Evolutionary conservation across 2,113 vertebrate species (phyloP), one percentile per base, ranked within the genome.

Genomic region (Epinephelus moara): DNA sequence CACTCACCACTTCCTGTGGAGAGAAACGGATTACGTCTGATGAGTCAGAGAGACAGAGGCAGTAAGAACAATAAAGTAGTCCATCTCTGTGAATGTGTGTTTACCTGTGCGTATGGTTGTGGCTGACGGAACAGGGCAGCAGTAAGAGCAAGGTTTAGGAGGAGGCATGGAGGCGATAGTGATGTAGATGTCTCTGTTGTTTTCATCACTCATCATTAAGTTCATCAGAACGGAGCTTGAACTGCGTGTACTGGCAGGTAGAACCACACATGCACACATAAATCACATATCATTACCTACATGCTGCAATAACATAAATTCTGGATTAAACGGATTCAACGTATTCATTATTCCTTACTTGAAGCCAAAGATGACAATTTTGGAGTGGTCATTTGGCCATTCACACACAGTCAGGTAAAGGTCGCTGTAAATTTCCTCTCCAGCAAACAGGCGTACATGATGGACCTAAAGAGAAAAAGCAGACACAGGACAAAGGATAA

Each of bases 141-240:
- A 98, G 71, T 95, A 90, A 0, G 95, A 80, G 19, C 97, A 97
- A 57, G 95, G 95, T 37, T 92, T 93, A 0, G 94, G 83, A 0
- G 97, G 95, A 0, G 97, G 97, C 93, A 97, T 95, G 0, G 97
- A 96, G 80, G 97, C 96, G 0, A 96, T 96, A 82, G 97, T 98
- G 89, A 98, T 96, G 89, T 97, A 98, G 85, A 98, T 97, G 86
- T 98, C 97, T 12, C 97, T 94, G 88, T 97, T 97, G 91, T 98
- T 97, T 90, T 98, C 97, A 13, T 97, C 97, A 3, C 97, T 97
- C 96, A 98, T 97, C 97, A 97, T 96, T 93, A 98, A 93, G 87
- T 97, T 96, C 96, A 97, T 96, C 88, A 97, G 94, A 52, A 96
- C 94, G 0, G 96, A 96, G 13, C 96, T 97, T 84, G 96, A 96